phyloP scores from a whole-genome alignment of 64 coral and sea anemone species.

The Montipora cactus region DNA sequence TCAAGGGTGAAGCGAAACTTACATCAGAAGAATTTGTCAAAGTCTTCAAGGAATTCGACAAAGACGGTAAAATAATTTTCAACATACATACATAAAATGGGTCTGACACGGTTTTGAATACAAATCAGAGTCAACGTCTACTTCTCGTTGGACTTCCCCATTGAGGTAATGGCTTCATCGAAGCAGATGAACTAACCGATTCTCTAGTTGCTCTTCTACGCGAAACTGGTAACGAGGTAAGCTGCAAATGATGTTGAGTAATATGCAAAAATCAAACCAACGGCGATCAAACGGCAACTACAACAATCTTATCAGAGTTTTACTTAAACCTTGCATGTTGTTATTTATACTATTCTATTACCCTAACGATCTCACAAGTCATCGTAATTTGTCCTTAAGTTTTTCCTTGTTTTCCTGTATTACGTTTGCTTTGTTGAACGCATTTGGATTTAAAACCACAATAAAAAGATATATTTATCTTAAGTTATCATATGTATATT shows the following conservation, averaged over 20 bases:
- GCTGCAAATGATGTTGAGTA: not conserved
- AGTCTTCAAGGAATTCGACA: conserved; percentile 61
- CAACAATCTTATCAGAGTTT: not conserved
- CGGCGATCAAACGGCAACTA: not conserved
- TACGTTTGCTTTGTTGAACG: too few species aligned
- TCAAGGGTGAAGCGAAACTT: conserved; percentile 5
- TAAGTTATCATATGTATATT: too few species aligned
- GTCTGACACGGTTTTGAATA: not conserved
- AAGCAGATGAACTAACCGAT: not conserved
- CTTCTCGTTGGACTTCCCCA: not conserved
- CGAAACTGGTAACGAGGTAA: conserved; percentile 46
- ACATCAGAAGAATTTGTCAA: conserved; percentile 41
- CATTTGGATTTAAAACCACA: too few species aligned
- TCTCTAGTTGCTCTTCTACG: conserved; percentile 7
- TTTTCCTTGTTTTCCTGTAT: not conserved
- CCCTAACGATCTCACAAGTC: not conserved
- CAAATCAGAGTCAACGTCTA: not conserved
- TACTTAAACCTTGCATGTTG: not conserved
- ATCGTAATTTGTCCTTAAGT: too few species aligned
- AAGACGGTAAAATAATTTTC: conserved; percentile 34
- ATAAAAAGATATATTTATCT: too few species aligned
- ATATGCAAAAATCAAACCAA: not conserved
- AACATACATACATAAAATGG: not conserved
- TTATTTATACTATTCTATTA: not conserved
- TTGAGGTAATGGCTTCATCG: conserved; percentile 34